Conservation (phyloP, 2,888 invertebrate genomes). For the Ecdyonurus torrentis region DNA sequence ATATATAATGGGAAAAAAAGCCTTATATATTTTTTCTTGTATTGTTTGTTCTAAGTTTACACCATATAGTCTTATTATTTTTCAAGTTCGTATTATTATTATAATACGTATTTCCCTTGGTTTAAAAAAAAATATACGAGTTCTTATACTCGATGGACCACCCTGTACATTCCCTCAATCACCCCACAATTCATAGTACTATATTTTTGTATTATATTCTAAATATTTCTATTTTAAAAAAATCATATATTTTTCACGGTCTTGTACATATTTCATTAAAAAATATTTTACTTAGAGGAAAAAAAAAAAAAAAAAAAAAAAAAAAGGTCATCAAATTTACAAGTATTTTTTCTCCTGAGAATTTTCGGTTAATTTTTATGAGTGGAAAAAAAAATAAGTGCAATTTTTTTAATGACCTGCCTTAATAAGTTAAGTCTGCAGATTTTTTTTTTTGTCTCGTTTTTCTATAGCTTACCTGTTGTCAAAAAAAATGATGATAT, state of each 20-base stretch:
- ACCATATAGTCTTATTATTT: too few species aligned
- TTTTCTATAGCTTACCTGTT: background rate
- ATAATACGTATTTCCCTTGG: too few species aligned
- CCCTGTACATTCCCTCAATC: background rate
- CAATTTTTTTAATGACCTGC: background rate
- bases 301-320: background rate
- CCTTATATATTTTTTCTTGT: background rate
- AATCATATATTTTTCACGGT: background rate
- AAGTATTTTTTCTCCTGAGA: background rate
- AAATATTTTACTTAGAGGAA: background rate
- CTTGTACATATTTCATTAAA: background rate
- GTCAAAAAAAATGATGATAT: too few species aligned
- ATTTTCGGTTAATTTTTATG: background rate
- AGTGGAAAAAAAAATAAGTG: background rate
- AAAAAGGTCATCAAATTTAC: background rate
- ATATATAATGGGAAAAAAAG: background rate
- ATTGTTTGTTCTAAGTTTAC: background rate
- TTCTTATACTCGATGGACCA: background rate
- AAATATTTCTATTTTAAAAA: background rate
- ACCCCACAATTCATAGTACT: background rate
- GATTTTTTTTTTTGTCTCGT: background rate
- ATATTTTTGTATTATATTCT: background rate
- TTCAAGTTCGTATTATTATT: too few species aligned
- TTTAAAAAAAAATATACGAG: too few species aligned
- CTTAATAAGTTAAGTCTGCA: background rate